phyloP scores from a whole-genome alignment of 2,888 invertebrate genomes.

The Odontocolon sp. region DNA sequence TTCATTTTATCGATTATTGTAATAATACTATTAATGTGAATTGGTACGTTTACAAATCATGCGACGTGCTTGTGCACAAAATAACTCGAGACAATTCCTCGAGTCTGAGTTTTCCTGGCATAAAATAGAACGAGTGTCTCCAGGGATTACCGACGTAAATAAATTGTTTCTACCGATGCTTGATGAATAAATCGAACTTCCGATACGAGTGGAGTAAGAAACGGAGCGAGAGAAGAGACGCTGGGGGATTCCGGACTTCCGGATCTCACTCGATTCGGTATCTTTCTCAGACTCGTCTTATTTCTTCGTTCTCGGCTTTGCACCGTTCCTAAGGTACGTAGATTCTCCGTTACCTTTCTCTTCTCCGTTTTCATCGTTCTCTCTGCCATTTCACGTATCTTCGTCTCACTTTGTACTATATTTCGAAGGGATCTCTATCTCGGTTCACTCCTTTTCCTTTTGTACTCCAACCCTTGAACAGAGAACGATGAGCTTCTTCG shows the following conservation, averaged over 20 bases:
- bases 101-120: slow-evolving; percentile 20
- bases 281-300: slow-evolving; percentile 30
- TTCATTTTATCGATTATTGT: not conserved
- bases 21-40: not conserved
- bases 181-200: slow-evolving; percentile 58
- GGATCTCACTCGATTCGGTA: slow-evolving; percentile 31
- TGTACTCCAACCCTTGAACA: slow-evolving; percentile 33
- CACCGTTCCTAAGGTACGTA: not conserved
- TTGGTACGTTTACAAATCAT: slow-evolving; percentile 29
- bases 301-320: slow-evolving; percentile 16
- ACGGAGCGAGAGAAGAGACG: slow-evolving; percentile 55
- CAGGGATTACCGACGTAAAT: slow-evolving; percentile 52
- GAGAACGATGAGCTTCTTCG: slow-evolving; percentile 41
- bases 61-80: slow-evolving; percentile 13
- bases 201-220: slow-evolving; percentile 35
- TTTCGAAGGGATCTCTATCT: slow-evolving; percentile 19
- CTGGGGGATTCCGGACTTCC: slow-evolving; percentile 42
- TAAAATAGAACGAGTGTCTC: slow-evolving; percentile 9
- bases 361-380: slow-evolving; percentile 5
- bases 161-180: slow-evolving; percentile 55
- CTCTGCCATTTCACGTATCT: slow-evolving; percentile 26
- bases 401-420: slow-evolving; percentile 29
- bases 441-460: slow-evolving; percentile 15
- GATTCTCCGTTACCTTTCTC: not conserved
- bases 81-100: slow-evolving; percentile 22